Base-by-base conservation (phyloP, 30 jellyfish, hydroid and myxozoan genomes). In the Haliclystus octoradiatus region DNA sequence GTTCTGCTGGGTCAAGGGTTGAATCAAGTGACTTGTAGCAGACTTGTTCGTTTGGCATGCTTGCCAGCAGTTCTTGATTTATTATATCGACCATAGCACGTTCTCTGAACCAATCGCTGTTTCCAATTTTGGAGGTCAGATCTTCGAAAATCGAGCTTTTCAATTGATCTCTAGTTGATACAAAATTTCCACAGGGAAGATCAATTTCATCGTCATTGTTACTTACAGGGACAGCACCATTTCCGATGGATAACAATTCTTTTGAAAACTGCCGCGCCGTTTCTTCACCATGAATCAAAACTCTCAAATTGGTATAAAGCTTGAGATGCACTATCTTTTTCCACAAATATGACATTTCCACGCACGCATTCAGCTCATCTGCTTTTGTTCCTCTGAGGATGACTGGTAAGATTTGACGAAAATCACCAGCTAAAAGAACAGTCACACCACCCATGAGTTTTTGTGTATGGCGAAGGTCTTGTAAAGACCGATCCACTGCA, bases 371-470 rank as follows among this genome's bases (percentile, higher is more conserved):
- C 9, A 81, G 47, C 14, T 33, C 69, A 28, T 75, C 84, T 3
- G 94, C 71, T 33, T 70, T 75, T 1, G 78, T 81, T 49, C 85
- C 92, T 50, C 79, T 79, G 31, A 26, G 40, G 26, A 74, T 93
- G 22, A 66, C 94, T 26, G 93, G 94, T n/a, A 63, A 66, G 15
- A 52, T 47, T 60, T 81, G 92, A 2, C 93, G 67, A 34, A 81
- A 81, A 53, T 81, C 94, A 26, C 86, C 88, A 28, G 92, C 89
- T 34, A 47, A 62, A n/a, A 81, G 84, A 47, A 65, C 28, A 22
- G 70, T 24, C 28, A 61, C 71, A 0, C 93, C 94, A 14, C 93
- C 84, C 66, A 81, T 61, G 31, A 63, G 74, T n/a, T 35, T 34
- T 26, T 73, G 27, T 33, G 15, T 60, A 35, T 51, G 49, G 26